These are phyloP conservation scores for Psammodynastes pulverulentus DNA, from an alignment of 2,113 vertebrate genomes.

Conservation along the genomic window DNA sequence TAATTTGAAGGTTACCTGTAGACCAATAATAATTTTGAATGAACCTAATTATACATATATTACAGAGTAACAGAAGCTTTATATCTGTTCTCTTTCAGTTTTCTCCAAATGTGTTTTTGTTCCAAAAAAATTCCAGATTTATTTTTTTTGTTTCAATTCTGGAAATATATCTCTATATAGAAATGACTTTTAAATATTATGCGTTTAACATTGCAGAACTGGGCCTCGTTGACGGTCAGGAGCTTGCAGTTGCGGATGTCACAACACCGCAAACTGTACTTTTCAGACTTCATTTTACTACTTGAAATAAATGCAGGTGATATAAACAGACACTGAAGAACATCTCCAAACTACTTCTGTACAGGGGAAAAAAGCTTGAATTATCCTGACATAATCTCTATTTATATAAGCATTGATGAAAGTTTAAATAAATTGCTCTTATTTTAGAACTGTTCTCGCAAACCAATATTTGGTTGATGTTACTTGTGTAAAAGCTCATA, in stretches of 20 bases:
- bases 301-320: slow-evolving; percentile 67
- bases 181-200: not conserved
- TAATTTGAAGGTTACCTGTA: not conserved
- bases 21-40: not conserved
- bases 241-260: slow-evolving; percentile 89
- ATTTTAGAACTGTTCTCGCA: slow-evolving; percentile 60
- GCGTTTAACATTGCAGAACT: slow-evolving; percentile 72
- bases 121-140: not conserved
- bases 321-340: slow-evolving; percentile 36
- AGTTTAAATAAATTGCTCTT: slow-evolving; percentile 54
- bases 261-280: slow-evolving; percentile 93
- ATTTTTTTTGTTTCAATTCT: not conserved
- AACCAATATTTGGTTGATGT: slow-evolving; percentile 70
- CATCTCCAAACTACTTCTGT: slow-evolving; percentile 38
- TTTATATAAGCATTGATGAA: slow-evolving; percentile 62
- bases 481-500: slow-evolving; percentile 64
- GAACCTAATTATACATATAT: not conserved
- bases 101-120: not conserved
- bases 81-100: not conserved
- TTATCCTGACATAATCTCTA: slow-evolving; percentile 45
- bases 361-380: slow-evolving; percentile 44
- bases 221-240: slow-evolving; percentile 86
- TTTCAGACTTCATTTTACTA: slow-evolving; percentile 90
- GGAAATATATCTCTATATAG: not conserved
- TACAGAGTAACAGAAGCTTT: not conserved